A percentile compares a stretch with the other conserved stretches of the same genome.
Evolutionary conservation across 2,888 invertebrate genomes (phyloP).

Genomic region (Andrena trimmerana): DNA sequence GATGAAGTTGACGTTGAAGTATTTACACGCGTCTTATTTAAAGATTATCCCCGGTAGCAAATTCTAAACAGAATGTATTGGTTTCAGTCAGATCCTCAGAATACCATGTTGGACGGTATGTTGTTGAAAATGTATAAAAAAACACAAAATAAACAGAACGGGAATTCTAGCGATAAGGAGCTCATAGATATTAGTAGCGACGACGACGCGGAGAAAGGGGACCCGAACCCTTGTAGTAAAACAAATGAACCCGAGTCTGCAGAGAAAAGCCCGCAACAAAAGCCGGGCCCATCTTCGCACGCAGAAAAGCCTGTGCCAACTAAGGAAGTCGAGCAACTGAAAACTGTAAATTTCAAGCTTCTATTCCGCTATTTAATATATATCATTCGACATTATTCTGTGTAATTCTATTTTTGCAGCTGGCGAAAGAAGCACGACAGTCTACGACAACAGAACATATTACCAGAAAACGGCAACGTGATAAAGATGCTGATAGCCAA

Average conservation of each 20-base stretch:
- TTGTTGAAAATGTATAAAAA: conserved; percentile 86
- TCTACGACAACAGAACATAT: conserved; percentile 52
- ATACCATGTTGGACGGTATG: conserved; percentile 83
- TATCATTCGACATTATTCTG: not conserved
- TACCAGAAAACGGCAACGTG: conserved; percentile 83
- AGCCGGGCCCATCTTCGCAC: conserved; percentile 25
- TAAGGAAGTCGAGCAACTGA: conserved; percentile 24
- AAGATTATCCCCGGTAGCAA: conserved; percentile 21
- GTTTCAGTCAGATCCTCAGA: conserved; percentile 76
- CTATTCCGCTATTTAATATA: too few relatives aligned
- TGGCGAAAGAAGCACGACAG: conserved; percentile 38
- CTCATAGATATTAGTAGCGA: conserved; percentile 93
- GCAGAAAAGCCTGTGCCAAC: not conserved
- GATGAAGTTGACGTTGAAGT: conserved; percentile 83
- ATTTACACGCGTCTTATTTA: conserved; percentile 1
- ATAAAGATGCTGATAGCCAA: conserved; percentile 84
- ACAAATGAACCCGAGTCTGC: conserved; percentile 26
- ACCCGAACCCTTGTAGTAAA: conserved; percentile 53
- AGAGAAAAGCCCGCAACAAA: conserved; percentile 30
- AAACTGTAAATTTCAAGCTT: conserved; percentile 43
- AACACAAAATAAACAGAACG: conserved; percentile 77
- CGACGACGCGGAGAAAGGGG: conserved; percentile 84
- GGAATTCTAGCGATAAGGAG: conserved; percentile 88
- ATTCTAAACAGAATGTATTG: conserved; percentile 32
- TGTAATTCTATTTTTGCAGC: conserved; percentile 36